phyloP scores from a whole-genome alignment of 2,797 vertebrate genomes.

The Tamandua tetradactyla region DNA sequence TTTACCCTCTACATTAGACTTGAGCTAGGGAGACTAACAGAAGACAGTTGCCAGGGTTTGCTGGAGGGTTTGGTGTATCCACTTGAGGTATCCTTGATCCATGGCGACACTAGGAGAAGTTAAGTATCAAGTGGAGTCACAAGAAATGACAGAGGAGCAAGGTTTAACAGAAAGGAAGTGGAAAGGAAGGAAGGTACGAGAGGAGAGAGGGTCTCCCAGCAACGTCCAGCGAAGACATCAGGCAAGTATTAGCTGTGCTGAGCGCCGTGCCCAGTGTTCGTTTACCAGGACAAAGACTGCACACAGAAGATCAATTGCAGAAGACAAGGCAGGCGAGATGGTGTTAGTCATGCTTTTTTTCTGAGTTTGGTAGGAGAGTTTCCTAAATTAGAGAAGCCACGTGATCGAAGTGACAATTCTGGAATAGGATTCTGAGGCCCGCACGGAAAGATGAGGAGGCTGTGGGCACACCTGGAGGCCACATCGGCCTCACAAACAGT shows the following conservation, averaged over 20 bases:
- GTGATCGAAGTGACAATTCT: background rate
- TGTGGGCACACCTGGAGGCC: background rate
- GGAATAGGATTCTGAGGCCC: background rate
- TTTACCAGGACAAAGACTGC: background rate
- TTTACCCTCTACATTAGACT: constrained; percentile 38
- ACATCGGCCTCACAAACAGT: background rate
- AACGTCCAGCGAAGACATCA: background rate
- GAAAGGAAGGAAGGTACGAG: too few species aligned
- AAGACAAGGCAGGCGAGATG: background rate
- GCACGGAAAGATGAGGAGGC: background rate
- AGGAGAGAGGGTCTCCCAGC: background rate
- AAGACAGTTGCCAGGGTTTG: background rate
- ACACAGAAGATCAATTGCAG: background rate
- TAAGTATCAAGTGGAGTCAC: background rate
- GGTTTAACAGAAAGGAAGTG: constrained; percentile 11
- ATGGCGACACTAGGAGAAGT: background rate
- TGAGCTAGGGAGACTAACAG: background rate
- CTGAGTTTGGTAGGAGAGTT: background rate
- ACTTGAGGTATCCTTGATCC: background rate
- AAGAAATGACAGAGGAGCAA: background rate
- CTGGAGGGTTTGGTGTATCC: background rate
- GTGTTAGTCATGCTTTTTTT: background rate
- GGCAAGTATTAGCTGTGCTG: background rate
- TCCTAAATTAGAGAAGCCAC: background rate
- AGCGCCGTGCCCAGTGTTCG: background rate